phyloP scores from a whole-genome alignment of 2,113 vertebrate species.

The Anser cygnoides region DNA sequence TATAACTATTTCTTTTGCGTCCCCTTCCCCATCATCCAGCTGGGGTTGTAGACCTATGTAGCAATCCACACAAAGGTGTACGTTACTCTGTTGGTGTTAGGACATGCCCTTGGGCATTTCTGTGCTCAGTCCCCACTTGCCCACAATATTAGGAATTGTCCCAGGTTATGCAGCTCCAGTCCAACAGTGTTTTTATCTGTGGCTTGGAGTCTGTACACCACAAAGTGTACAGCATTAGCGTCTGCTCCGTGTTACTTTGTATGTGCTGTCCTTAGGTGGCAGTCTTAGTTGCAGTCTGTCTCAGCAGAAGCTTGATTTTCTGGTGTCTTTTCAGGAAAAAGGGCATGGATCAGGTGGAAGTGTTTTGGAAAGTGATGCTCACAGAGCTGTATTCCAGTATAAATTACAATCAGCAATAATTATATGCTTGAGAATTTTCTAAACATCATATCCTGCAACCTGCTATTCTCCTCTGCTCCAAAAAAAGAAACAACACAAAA shows the following conservation, averaged over 20 bases:
- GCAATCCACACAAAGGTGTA: not conserved
- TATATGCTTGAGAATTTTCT: not conserved
- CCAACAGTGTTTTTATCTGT: not conserved
- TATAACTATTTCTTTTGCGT: not conserved
- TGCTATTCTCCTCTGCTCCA: not conserved
- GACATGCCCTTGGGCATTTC: not conserved
- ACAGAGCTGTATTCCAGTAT: not conserved
- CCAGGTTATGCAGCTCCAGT: not conserved
- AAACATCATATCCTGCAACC: not conserved
- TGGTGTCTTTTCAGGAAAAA: not conserved
- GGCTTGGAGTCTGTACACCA: not conserved
- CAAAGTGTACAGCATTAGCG: not conserved
- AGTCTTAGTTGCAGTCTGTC: not conserved
- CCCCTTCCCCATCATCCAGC: not conserved
- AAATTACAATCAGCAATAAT: not conserved
- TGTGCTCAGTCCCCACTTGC: not conserved
- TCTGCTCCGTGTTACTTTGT: not conserved
- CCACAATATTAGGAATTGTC: not conserved
- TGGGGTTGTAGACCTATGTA: not conserved
- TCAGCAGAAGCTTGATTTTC: not conserved
- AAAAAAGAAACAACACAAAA: not conserved
- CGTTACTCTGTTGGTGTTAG: not conserved
- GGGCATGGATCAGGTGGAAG: not conserved
- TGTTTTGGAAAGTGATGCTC: not conserved
- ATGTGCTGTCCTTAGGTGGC: not conserved